Evolutionary conservation across 37 sponge, comb jelly and placozoan genomes (phyloP), one percentile per base, ranked within the genome.

Genomic region (Theonella swinhoei): DNA sequence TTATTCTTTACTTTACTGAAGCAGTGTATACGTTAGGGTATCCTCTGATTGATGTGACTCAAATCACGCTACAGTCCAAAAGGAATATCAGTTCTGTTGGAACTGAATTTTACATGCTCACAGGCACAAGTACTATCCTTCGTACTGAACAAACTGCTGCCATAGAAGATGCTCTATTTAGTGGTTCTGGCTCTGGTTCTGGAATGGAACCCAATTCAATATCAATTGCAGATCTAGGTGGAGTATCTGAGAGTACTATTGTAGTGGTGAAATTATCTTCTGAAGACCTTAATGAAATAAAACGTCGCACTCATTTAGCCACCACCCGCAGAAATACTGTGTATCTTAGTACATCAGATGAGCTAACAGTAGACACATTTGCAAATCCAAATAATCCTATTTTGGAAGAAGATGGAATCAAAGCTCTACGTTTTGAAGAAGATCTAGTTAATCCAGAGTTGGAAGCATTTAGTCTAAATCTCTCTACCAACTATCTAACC

Each of bases 231-330:
- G 68, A 60, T 4, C 81, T 85, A 63, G 76, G 8, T 23, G 87
- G 86, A 17, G 54, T 47, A 14, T 93, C 93, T 23, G 64, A 74
- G 23, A 85, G 90, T 75, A 33, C 83, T 26, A 83, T 89, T 30
- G 87, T 89, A n/a, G 77, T 89, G 31, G 70, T 93, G 8, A 62
- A 84, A 70, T 74, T 93, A 2, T 93, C 93, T 19, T 42, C 62
- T 26, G 36, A 68, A 31, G 97, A 96, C 60, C 85, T 96, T 39
- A 96, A 96, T 70, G 92, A 83, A 39, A 89, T 96, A 61, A 96
- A 96, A 74, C 41, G 76, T 20, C 60, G 58, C 0, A 42, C 63
- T 62, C 40, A 24, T 3, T 83, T 96, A 11, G 92, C 97, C 39
- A 86, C 86, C 4, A 76, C 80, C 20, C n/a, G 72, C 4, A 63